Percentiles rank a stretch among this genome's conserved stretches.
phyloP scores from a whole-genome alignment of 2,113 vertebrate species.

The human (Homo sapiens) region GRCh38 chr9:78478001-78478500 shows the following conservation, averaged over 20 bases:
- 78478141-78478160: neutral
- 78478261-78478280: neutral
- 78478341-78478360: neutral
- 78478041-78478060: neutral
- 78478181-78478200: neutral
- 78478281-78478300: neutral
- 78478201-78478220: neutral
- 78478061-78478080: neutral
- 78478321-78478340: neutral
- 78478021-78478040: neutral
- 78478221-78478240: neutral
- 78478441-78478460: neutral
- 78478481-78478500: neutral
- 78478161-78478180: neutral
- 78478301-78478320: neutral
- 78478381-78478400: neutral
- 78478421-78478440: neutral
- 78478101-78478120: neutral
- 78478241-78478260: neutral
- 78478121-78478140: neutral
- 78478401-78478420: neutral
- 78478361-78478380: neutral
- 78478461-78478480: neutral
- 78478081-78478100: neutral
- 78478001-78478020: neutral